Conservation (phyloP, 2,888 invertebrate genomes). For the Malthinus flaveolus region DNA sequence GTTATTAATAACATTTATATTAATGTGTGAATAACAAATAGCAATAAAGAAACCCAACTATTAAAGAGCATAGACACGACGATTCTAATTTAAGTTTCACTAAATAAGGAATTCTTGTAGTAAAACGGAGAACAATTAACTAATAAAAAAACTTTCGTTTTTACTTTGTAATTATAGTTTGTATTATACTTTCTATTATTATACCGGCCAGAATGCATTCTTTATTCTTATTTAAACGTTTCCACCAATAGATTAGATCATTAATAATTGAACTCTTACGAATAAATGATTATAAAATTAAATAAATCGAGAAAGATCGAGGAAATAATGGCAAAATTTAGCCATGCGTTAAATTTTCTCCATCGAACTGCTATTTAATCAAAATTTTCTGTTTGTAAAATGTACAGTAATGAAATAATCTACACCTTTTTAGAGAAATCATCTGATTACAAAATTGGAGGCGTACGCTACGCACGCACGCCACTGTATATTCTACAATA, state of each 20-base stretch:
- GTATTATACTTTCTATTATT: constrained; percentile 12
- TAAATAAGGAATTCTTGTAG: constrained; percentile 5
- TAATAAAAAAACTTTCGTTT: constrained; percentile 19
- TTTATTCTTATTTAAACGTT: background rate
- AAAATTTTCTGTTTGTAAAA: no score
- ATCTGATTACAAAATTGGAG: background rate
- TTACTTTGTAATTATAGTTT: constrained; percentile 8
- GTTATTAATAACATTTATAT: no score
- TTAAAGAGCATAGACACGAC: no score
- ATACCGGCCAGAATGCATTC: background rate
- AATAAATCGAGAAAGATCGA: no score
- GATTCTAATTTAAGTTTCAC: constrained; percentile 12
- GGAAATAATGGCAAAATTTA: no score
- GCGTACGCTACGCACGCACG: background rate
- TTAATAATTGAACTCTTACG: no score
- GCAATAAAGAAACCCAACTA: background rate
- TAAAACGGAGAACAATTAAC: constrained; percentile 19
- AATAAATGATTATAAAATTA: no score
- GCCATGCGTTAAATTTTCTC: no score
- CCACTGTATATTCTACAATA: constrained; percentile 1
- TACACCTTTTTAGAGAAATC: background rate
- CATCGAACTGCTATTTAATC: no score
- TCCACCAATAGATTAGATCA: background rate
- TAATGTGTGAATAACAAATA: no score
- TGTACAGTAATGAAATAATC: no score